Evolutionary conservation across 2,797 vertebrate genomes (phyloP).

Genomic region (Intellagama lesueurii): DNA sequence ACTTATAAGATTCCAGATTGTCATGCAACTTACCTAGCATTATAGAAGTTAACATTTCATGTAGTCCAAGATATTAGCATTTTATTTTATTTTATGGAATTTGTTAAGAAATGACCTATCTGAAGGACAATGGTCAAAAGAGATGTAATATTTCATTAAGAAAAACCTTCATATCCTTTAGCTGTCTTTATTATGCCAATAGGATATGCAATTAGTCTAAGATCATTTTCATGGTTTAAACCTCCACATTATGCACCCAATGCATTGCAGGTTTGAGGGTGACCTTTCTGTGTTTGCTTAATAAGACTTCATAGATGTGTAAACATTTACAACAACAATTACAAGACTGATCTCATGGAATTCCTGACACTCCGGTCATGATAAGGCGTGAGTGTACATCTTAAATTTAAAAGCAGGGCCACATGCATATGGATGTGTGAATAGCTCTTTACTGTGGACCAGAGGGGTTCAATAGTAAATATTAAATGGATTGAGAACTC

Average conservation of each 20-base stretch:
- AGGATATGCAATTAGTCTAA: conserved; percentile 59
- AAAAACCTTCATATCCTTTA: conserved; percentile 48
- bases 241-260: conserved; percentile 37
- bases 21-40: neutral
- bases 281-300: conserved; percentile 64
- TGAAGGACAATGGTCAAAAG: conserved; percentile 55
- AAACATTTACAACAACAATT: conserved; percentile 73
- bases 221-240: conserved; percentile 57
- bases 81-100: conserved; percentile 34
- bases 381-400: conserved; percentile 64
- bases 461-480: conserved; percentile 53
- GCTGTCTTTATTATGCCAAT: conserved; percentile 58
- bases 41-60: neutral
- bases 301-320: conserved; percentile 71
- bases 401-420: conserved; percentile 69
- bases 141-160: conserved; percentile 51
- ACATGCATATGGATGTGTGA: conserved; percentile 50
- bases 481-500: conserved; percentile 41
- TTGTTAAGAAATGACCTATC: conserved; percentile 46
- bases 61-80: conserved; percentile 1
- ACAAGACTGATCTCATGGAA: conserved; percentile 68
- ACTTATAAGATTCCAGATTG: neutral
- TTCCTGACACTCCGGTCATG: conserved; percentile 55
- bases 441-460: conserved; percentile 65
- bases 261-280: conserved; percentile 59